Evolutionary conservation across 2,113 vertebrate species (phyloP).

Genomic region (Centropristis striata): DNA sequence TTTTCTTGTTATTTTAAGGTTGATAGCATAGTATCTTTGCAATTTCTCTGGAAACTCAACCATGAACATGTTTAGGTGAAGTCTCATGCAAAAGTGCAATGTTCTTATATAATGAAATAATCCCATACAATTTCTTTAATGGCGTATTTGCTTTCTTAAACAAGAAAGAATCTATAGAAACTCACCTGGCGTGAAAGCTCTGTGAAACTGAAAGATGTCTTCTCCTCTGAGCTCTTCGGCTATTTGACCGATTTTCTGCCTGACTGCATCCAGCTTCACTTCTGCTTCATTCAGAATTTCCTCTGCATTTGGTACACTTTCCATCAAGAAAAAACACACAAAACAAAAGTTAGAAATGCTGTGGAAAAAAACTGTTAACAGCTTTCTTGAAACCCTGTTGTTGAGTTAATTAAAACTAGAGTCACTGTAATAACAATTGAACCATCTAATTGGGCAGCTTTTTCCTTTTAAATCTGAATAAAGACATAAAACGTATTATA

Average conservation of each 20-base stretch:
- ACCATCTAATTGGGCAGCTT: not conserved
- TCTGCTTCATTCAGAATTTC: conserved; percentile 93
- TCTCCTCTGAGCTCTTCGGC: conserved; percentile 94
- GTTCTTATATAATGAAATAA: too few species aligned
- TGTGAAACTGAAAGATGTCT: conserved; percentile 95
- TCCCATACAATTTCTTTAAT: too few species aligned
- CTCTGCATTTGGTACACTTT: conserved; percentile 90
- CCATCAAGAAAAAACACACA: conserved; percentile 4
- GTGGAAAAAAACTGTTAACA: not conserved
- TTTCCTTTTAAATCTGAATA: not conserved
- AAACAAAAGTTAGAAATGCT: not conserved
- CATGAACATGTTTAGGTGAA: not conserved
- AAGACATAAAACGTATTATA: not conserved
- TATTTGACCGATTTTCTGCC: conserved; percentile 92
- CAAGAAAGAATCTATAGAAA: not conserved
- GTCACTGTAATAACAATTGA: not conserved
- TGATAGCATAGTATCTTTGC: not conserved
- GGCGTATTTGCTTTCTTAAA: not conserved
- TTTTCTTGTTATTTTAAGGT: not conserved
- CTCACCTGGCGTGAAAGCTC: conserved; percentile 94
- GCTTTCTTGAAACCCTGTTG: not conserved
- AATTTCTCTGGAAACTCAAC: not conserved
- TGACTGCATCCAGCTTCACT: conserved; percentile 89
- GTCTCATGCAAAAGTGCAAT: too few species aligned
- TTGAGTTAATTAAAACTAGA: not conserved